Percentiles rank a stretch among this genome's conserved stretches.
Conservation (phyloP, 2,113 vertebrate species). For the Poecilia latipinna region DNA sequence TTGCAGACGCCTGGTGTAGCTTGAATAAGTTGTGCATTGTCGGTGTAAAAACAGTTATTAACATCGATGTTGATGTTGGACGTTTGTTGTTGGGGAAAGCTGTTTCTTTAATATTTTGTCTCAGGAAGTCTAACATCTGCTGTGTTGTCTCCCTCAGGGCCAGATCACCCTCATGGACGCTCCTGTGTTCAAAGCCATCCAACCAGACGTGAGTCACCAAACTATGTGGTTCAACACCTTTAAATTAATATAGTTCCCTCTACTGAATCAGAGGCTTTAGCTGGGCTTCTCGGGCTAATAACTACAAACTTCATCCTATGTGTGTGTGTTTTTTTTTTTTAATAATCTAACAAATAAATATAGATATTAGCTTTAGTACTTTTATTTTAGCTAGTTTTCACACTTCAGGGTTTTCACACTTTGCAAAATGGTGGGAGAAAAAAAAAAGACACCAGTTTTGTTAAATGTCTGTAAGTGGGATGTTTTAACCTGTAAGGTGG, state of each 20-base stretch:
- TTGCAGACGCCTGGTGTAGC: too few relatives aligned
- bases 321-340: neutral
- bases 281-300: neutral
- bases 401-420: too few relatives aligned
- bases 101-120: too few relatives aligned
- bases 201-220: slow-evolving; percentile 89
- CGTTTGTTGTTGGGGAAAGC: neutral
- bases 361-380: neutral
- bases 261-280: neutral
- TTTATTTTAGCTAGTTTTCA: too few relatives aligned
- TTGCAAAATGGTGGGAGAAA: too few relatives aligned
- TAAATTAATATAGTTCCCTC: neutral
- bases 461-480: too few relatives aligned
- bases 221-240: neutral
- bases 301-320: neutral
- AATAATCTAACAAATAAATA: neutral
- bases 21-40: neutral
- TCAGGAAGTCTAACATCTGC: slow-evolving; percentile 9
- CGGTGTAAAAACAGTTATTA: neutral
- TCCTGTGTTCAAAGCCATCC: slow-evolving; percentile 98
- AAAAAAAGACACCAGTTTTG: too few relatives aligned
- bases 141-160: slow-evolving; percentile 82
- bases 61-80: neutral
- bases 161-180: slow-evolving; percentile 99
- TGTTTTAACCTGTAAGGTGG: too few relatives aligned